Evolutionary conservation across 1,140 invertebrate species (phyloP).

Genomic region (Heterodera schachtii): DNA sequence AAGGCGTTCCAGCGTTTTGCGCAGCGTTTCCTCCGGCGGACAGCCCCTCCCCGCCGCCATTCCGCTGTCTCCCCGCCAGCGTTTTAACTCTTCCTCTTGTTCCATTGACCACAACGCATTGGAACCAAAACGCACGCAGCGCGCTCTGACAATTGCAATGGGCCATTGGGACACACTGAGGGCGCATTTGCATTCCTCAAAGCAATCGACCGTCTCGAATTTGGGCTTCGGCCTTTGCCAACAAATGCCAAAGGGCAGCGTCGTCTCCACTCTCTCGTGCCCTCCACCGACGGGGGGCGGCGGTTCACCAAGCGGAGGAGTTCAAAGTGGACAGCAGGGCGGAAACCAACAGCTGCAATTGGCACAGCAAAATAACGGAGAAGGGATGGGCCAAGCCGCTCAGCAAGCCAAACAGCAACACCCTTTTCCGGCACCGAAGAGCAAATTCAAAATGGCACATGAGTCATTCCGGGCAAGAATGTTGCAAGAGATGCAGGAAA

Average conservation of each 20-base stretch:
- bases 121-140: constrained; percentile 4
- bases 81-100: constrained; percentile 18
- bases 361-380: not conserved
- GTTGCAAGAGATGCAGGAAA: constrained; percentile 50
- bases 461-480: constrained; percentile 51
- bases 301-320: not conserved
- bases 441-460: constrained; percentile 54
- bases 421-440: constrained; percentile 40
- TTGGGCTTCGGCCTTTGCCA: not conserved
- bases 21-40: constrained; percentile 15
- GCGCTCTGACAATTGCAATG: constrained; percentile 25
- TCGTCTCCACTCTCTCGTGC: constrained; percentile 27
- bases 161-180: constrained; percentile 30
- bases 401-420: constrained; percentile 16
- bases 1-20: constrained; percentile 1
- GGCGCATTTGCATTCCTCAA: constrained; percentile 21
- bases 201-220: constrained; percentile 20
- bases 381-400: not conserved
- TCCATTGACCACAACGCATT: constrained; percentile 17
- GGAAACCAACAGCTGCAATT: constrained; percentile 3
- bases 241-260: constrained; percentile 18
- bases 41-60: constrained; percentile 24
- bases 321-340: not conserved
- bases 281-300: constrained; percentile 10
- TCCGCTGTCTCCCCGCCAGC: constrained; percentile 23